Percentiles rank a stretch among this genome's conserved stretches.
These are phyloP conservation scores for Spisula solida DNA, from an alignment of 2,888 invertebrate genomes.

Conservation along the genomic window DNA sequence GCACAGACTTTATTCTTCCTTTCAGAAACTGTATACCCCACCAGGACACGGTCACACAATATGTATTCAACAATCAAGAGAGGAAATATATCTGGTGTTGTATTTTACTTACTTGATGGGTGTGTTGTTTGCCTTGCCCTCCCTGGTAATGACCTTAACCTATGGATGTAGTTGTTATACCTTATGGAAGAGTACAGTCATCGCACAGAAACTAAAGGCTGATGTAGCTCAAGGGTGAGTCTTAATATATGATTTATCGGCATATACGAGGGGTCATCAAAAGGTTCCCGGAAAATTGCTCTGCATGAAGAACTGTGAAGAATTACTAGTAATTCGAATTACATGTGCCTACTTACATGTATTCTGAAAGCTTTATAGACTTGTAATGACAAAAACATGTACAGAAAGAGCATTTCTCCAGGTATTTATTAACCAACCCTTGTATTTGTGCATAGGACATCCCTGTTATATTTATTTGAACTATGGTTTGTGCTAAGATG, in stretches of 20 bases:
- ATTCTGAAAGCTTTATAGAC: no score
- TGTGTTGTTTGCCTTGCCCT: conserved; percentile 69
- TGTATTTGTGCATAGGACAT: no score
- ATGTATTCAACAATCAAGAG: conserved; percentile 52
- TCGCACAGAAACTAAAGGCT: conserved; percentile 58
- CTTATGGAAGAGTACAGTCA: conserved; percentile 67
- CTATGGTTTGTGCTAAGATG: no score
- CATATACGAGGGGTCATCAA: no score
- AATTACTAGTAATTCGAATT: no score
- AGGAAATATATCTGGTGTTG: conserved; percentile 45
- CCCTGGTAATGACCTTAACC: conserved; percentile 66
- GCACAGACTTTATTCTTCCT: neutral
- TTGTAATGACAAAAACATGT: no score
- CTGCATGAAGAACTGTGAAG: no score
- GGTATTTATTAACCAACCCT: no score
- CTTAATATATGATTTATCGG: neutral
- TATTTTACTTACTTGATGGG: conserved; percentile 68
- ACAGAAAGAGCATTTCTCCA: no score
- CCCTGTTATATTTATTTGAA: no score
- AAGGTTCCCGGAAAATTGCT: no score
- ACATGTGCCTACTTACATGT: no score
- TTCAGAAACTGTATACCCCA: conserved; percentile 59
- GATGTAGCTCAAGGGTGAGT: conserved; percentile 27
- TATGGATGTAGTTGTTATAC: conserved; percentile 69
- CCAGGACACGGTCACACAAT: conserved; percentile 30